Conservation (phyloP, 1,140 invertebrate species). For the Eciton burchellii region DNA sequence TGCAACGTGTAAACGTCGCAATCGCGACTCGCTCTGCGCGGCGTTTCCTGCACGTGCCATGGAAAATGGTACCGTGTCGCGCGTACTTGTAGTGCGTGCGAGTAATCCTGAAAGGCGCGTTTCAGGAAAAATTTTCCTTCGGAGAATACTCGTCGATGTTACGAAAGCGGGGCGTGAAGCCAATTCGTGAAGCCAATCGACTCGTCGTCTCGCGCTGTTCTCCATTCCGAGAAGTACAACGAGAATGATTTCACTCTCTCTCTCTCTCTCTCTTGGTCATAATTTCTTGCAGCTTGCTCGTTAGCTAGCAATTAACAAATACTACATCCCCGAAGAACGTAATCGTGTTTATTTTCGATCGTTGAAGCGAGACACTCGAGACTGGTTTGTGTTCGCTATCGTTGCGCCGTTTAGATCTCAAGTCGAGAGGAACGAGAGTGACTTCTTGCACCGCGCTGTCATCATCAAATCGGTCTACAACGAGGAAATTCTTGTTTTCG, state of each 20-base stretch:
- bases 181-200: constrained; percentile 22
- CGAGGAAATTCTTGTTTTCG: constrained; percentile 59
- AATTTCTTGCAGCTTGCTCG: constrained; percentile 57
- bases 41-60: constrained; percentile 47
- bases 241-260: neutral
- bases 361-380: constrained; percentile 68
- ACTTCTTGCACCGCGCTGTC: constrained; percentile 63
- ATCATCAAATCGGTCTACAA: constrained; percentile 41
- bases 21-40: constrained; percentile 45
- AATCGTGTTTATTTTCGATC: constrained; percentile 73
- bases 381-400: constrained; percentile 54
- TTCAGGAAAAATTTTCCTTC: neutral
- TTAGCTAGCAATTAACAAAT: constrained; percentile 57
- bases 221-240: constrained; percentile 41
- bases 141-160: neutral
- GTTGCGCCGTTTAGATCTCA: constrained; percentile 74
- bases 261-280: neutral
- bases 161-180: constrained; percentile 17
- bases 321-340: constrained; percentile 53
- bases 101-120: neutral
- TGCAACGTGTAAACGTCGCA: constrained; percentile 55
- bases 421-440: constrained; percentile 71
- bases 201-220: constrained; percentile 29
- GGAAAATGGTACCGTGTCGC: constrained; percentile 30
- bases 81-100: constrained; percentile 3